Percentiles rank a stretch among this genome's conserved stretches.
phyloP scores from a whole-genome alignment of 2,888 invertebrate species.

The Limnephilus rhombicus region DNA sequence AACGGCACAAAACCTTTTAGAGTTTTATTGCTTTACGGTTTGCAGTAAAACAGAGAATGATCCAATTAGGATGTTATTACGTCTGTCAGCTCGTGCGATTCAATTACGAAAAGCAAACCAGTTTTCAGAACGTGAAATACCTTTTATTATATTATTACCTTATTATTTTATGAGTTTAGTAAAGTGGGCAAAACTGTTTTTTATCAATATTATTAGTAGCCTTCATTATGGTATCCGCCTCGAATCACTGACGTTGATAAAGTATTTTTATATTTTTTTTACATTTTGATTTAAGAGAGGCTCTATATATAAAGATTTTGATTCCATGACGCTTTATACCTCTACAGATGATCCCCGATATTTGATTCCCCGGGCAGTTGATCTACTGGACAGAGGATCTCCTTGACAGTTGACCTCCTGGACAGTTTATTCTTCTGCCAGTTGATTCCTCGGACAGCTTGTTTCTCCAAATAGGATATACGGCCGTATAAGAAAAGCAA shows the following conservation, averaged over 20 bases:
- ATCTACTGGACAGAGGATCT: no score
- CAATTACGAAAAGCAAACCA: not conserved
- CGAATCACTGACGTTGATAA: not conserved
- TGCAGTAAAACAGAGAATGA: conserved; percentile 10
- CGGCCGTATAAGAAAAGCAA: no score
- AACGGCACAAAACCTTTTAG: not conserved
- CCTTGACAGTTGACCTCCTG: no score
- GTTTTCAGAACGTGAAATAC: not conserved
- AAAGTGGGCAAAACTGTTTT: not conserved
- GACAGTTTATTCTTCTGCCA: no score
- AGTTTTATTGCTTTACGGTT: conserved; percentile 35
- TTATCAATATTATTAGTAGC: not conserved
- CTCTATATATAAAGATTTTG: not conserved
- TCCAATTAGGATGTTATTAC: conserved; percentile 39
- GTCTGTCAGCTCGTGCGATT: conserved; percentile 30
- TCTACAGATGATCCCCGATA: no score
- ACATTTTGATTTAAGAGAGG: not conserved
- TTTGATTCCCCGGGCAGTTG: no score
- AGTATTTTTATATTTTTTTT: not conserved
- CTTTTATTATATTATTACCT: not conserved
- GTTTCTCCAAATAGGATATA: no score
- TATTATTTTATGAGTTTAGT: not conserved
- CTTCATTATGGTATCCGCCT: not conserved
- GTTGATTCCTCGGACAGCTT: no score
- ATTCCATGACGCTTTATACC: no score